Evolutionary conservation across 2,888 invertebrate genomes (phyloP).

Genomic region (Xanthia togata): DNA sequence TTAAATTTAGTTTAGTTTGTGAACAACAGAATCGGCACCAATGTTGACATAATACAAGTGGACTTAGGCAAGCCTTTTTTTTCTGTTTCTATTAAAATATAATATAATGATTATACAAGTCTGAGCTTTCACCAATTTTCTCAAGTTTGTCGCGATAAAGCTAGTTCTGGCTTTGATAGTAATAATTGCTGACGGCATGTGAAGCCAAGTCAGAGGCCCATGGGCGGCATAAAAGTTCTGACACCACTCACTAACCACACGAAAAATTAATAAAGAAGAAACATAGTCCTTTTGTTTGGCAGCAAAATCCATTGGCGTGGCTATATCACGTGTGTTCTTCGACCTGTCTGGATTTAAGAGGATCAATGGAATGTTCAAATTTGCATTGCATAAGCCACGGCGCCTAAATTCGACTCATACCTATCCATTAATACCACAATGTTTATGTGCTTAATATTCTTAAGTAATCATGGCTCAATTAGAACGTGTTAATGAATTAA

Average conservation of each 20-base stretch:
- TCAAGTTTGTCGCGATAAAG: neutral
- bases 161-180: neutral
- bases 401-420: slow-evolving; percentile 33
- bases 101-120: no score
- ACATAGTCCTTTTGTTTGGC: neutral
- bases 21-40: no score
- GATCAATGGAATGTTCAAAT: slow-evolving; percentile 11
- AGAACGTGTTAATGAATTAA: slow-evolving; percentile 73
- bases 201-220: no score
- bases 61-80: neutral
- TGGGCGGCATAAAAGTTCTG: no score
- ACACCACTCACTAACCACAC: no score
- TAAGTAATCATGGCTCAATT: slow-evolving; percentile 58
- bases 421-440: slow-evolving; percentile 40
- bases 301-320: slow-evolving; percentile 2
- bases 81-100: neutral
- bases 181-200: neutral
- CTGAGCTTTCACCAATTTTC: neutral
- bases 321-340: neutral
- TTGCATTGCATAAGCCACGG: slow-evolving; percentile 30
- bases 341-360: neutral
- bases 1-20: no score
- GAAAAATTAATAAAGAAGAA: no score
- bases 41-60: neutral
- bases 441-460: slow-evolving; percentile 44